phyloP scores from a whole-genome alignment of 2,797 vertebrate genomes.

The Typhlichthys subterraneus region DNA sequence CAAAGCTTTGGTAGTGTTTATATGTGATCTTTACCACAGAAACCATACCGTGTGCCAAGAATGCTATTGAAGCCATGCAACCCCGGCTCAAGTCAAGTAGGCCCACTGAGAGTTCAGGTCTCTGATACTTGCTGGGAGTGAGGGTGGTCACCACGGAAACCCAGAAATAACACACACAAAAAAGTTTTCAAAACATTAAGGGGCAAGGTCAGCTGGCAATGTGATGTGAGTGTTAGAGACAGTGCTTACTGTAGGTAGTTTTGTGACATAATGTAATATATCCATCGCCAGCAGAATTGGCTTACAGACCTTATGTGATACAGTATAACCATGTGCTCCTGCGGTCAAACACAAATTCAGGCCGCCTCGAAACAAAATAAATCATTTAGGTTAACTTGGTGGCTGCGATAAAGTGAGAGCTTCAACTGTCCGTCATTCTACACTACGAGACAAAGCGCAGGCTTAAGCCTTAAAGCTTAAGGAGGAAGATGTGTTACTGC shows the following conservation, averaged over 20 bases:
- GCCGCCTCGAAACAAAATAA: conserved; percentile 10
- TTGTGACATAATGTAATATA: conserved; percentile 16
- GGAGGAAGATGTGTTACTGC: conserved; percentile 43
- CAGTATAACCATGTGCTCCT: not conserved
- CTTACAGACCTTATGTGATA: conserved; percentile 20
- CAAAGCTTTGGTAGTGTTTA: conserved; percentile 56
- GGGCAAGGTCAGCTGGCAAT: conserved; percentile 81
- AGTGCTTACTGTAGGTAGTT: conserved; percentile 15
- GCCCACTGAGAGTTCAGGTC: conserved; percentile 28
- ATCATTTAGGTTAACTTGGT: conserved; percentile 43
- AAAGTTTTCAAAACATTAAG: conserved; percentile 84
- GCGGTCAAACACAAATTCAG: too few relatives aligned
- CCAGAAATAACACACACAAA: conserved; percentile 68
- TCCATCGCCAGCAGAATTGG: conserved; percentile 11
- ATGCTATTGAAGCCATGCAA: conserved; percentile 67
- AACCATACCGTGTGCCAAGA: conserved; percentile 77
- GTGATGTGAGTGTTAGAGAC: conserved; percentile 70
- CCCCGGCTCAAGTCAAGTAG: conserved; percentile 18
- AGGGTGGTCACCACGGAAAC: conserved; percentile 72
- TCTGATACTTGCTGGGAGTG: conserved; percentile 77
- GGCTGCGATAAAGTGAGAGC: conserved; percentile 42
- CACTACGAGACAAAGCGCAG: conserved; percentile 40
- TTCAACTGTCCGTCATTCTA: conserved; percentile 39
- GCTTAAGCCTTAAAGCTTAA: conserved; percentile 15
- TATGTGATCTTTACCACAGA: conserved; percentile 76